A percentile compares a stretch with the other conserved stretches of the same genome.
These are phyloP conservation scores for Scaptomyza flava DNA, from an alignment of 2,888 invertebrate species.

Conservation along the genomic window DNA sequence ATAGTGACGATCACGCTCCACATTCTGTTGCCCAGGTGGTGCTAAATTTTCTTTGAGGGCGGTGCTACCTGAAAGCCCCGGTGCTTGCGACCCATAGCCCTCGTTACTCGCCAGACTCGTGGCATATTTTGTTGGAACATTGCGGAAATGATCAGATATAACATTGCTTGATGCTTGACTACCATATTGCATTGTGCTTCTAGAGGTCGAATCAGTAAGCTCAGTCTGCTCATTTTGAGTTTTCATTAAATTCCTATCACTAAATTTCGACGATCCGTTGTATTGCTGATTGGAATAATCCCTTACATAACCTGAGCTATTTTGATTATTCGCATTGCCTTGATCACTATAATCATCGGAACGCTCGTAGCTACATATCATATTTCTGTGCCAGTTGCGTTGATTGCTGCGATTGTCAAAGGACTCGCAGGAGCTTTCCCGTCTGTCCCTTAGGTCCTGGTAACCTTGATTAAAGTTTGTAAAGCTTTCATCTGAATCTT, in stretches of 20 bases:
- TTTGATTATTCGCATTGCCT: not conserved
- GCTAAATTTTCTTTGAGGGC: not conserved
- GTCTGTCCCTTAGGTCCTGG: not conserved
- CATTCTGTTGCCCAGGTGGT: not conserved
- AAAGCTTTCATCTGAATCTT: slow-evolving; percentile 4
- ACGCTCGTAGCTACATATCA: not conserved
- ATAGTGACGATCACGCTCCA: no score
- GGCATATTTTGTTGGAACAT: not conserved
- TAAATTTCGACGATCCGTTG: not conserved
- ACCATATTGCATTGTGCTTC: not conserved
- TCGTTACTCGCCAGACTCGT: not conserved
- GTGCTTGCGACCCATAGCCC: not conserved
- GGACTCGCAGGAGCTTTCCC: not conserved
- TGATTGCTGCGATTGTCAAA: not conserved
- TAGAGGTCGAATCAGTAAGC: not conserved
- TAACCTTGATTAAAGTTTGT: not conserved
- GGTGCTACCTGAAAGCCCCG: no score
- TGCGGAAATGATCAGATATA: not conserved
- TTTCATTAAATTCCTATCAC: not conserved
- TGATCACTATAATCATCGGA: not conserved
- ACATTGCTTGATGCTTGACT: not conserved
- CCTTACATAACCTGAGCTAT: not conserved
- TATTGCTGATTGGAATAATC: not conserved
- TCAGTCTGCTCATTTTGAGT: not conserved
- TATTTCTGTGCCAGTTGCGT: not conserved